Conservation (phyloP, 2,888 invertebrate species). For the Pristionchus entomophagus region DNA sequence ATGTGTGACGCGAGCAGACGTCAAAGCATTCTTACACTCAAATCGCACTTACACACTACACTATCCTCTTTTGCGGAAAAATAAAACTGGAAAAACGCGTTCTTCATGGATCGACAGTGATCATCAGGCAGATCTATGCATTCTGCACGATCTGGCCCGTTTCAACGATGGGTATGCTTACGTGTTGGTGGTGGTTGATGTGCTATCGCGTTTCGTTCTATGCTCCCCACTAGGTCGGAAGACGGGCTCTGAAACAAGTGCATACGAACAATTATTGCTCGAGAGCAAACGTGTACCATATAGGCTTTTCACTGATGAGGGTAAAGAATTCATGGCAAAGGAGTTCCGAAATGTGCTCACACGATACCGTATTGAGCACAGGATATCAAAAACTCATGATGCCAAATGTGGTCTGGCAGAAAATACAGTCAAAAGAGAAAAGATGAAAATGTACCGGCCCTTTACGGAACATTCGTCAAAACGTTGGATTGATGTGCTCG, state of each 20-base stretch:
- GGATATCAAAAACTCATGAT: constrained; percentile 32
- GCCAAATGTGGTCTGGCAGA: constrained; percentile 16
- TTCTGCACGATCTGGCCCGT: constrained; percentile 16
- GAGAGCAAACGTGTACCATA: background rate
- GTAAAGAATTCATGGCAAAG: background rate
- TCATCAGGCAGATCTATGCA: constrained; percentile 7
- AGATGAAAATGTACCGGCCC: constrained; percentile 27
- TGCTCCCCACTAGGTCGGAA: background rate
- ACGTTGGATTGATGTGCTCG: constrained; percentile 15
- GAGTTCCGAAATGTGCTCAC: background rate
- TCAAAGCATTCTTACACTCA: background rate
- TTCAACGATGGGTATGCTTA: constrained; percentile 2
- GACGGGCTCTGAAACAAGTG: constrained; percentile 14
- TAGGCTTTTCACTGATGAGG: background rate
- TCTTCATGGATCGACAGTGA: constrained; percentile 9
- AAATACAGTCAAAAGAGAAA: background rate
- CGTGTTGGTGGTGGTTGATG: background rate
- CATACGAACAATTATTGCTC: background rate
- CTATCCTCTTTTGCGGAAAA: background rate
- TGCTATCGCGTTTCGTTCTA: background rate
- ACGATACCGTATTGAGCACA: constrained; percentile 17
- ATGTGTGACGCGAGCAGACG: background rate
- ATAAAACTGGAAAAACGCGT: background rate
- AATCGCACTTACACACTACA: constrained; percentile 8
- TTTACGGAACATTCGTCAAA: constrained; percentile 3